phyloP scores from a whole-genome alignment of 2,113 vertebrate species.

The Festucalex cinctus region DNA sequence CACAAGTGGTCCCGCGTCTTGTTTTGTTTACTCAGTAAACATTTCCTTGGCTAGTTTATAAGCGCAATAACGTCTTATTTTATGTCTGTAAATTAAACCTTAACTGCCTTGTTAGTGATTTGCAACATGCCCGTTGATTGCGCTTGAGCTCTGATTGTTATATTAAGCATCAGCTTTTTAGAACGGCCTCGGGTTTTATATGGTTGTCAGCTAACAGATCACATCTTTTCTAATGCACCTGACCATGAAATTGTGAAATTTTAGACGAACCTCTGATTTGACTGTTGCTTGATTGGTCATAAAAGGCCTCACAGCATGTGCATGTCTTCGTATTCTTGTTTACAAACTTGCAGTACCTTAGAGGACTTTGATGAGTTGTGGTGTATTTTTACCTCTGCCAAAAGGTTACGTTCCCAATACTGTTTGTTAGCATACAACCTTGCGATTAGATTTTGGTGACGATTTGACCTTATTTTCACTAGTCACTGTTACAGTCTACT shows the following conservation, averaged over 20 bases:
- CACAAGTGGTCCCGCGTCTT: background rate
- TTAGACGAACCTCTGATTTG: conserved; percentile 51
- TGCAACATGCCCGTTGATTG: background rate
- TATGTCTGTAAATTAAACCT: background rate
- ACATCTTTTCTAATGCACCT: conserved; percentile 31
- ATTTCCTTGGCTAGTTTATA: background rate
- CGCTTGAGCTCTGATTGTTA: background rate
- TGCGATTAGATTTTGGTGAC: no score
- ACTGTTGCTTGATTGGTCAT: conserved; percentile 37
- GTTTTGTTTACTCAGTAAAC: background rate
- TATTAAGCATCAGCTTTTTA: conserved; percentile 19
- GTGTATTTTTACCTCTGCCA: background rate
- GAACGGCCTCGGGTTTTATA: conserved; percentile 5
- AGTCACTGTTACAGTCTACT: background rate
- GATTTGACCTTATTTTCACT: background rate
- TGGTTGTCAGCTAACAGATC: conserved; percentile 55
- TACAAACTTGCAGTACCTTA: conserved; percentile 26
- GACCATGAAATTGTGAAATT: conserved; percentile 61
- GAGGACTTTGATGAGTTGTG: background rate
- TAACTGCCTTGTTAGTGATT: background rate
- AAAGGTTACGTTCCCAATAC: background rate
- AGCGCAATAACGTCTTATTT: background rate
- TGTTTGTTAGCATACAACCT: no score
- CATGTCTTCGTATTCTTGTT: background rate
- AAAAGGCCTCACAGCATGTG: conserved; percentile 1